phyloP scores from a whole-genome alignment of 1,140 invertebrate species.

The Euglossa dilemma region DNA sequence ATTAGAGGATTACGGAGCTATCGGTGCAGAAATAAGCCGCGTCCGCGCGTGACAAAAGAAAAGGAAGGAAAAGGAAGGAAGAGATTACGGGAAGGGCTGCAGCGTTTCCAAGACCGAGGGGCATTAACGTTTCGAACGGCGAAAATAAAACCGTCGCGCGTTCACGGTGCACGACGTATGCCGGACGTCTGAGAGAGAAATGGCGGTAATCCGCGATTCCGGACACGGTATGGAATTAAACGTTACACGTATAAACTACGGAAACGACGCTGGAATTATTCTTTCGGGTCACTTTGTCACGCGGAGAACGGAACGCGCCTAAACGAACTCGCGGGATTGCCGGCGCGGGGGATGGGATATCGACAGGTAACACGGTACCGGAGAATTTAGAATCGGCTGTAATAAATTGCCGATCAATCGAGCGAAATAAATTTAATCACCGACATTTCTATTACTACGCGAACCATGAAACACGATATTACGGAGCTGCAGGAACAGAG shows the following conservation, averaged over 20 bases:
- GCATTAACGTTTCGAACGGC: conserved; percentile 77
- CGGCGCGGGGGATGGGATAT: not conserved
- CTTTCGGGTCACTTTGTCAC: not conserved
- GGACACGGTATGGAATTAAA: not conserved
- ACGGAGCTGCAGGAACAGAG: not conserved
- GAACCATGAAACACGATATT: conserved; percentile 34
- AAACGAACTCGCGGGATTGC: not conserved
- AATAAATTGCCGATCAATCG: conserved; percentile 45
- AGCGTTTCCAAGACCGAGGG: conserved; percentile 67
- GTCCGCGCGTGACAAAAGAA: conserved; percentile 62
- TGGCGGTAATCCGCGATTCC: not conserved
- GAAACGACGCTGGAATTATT: not conserved
- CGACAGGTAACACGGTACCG: conserved; percentile 13
- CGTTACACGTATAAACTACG: not conserved
- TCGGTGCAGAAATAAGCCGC: conserved; percentile 60
- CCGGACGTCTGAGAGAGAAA: not conserved
- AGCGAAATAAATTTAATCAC: conserved; percentile 44
- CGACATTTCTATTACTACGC: conserved; percentile 38
- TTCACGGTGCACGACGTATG: not conserved
- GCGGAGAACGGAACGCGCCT: no score
- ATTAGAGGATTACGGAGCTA: conserved; percentile 71
- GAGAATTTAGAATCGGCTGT: conserved; percentile 3
- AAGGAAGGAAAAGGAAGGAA: conserved; percentile 62
- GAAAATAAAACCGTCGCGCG: conserved; percentile 8
- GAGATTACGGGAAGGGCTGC: conserved; percentile 73